Evolutionary conservation across 1,140 invertebrate species (phyloP).

Genomic region (Psilanteris sp.): DNA sequence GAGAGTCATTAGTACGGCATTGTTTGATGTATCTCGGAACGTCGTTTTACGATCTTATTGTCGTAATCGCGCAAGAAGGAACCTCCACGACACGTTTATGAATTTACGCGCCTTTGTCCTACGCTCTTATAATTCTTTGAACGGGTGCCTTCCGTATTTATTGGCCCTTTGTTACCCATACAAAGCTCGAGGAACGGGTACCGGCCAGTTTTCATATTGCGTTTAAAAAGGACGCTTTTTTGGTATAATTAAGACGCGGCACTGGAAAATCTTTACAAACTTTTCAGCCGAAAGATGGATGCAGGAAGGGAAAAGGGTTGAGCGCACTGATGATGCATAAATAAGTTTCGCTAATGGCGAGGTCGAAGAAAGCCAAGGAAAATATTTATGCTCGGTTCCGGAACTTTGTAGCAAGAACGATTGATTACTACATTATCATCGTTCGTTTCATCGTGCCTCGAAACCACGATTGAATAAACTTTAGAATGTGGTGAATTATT

Average conservation of each 20-base stretch:
- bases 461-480: slow-evolving; percentile 4
- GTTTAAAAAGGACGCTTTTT: slow-evolving; percentile 67
- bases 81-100: slow-evolving; percentile 71
- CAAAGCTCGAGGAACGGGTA: slow-evolving; percentile 37
- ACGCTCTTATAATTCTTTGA: slow-evolving; percentile 68
- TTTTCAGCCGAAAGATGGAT: slow-evolving; percentile 75
- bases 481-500: slow-evolving; percentile 23
- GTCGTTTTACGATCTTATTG: slow-evolving; percentile 70
- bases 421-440: slow-evolving; percentile 62
- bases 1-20: slow-evolving; percentile 49
- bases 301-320: slow-evolving; percentile 74
- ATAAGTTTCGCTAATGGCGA: slow-evolving; percentile 74
- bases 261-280: slow-evolving; percentile 70
- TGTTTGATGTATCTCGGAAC: slow-evolving; percentile 60
- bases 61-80: slow-evolving; percentile 55
- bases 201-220: slow-evolving; percentile 52
- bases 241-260: slow-evolving; percentile 71
- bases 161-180: slow-evolving; percentile 72
- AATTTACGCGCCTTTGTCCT: slow-evolving; percentile 73
- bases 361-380: slow-evolving; percentile 70
- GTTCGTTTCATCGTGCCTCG: slow-evolving; percentile 17
- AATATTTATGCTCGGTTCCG: slow-evolving; percentile 69
- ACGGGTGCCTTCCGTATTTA: slow-evolving; percentile 71
- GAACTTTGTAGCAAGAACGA: slow-evolving; percentile 44
- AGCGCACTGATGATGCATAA: slow-evolving; percentile 73